Conservation (phyloP, 2,797 vertebrate genomes). For the Oreortyx pictus region DNA sequence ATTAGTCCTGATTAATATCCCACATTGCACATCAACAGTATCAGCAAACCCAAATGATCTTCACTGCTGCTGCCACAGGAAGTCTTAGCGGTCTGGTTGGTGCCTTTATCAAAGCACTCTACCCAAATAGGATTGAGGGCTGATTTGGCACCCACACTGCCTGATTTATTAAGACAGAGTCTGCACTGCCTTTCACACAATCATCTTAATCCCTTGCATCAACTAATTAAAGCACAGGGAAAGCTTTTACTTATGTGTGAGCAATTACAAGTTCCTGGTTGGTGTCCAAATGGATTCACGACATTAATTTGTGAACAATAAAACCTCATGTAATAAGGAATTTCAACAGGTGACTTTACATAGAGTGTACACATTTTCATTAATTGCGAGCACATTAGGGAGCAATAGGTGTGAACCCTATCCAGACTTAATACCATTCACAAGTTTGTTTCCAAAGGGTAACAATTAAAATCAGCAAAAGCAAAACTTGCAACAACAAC, state of each 20-base stretch:
- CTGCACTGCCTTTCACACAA: constrained; percentile 79
- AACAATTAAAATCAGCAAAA: constrained; percentile 2
- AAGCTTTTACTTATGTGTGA: constrained; percentile 79
- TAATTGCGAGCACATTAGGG: not conserved
- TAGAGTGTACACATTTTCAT: constrained; percentile 7
- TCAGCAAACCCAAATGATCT: constrained; percentile 82
- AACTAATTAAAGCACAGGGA: constrained; percentile 83
- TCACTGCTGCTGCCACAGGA: constrained; percentile 72
- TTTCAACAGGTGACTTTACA: constrained; percentile 69
- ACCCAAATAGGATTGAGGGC: constrained; percentile 72
- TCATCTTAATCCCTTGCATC: constrained; percentile 84
- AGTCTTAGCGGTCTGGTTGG: constrained; percentile 64
- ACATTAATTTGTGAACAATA: constrained; percentile 80
- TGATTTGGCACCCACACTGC: constrained; percentile 81
- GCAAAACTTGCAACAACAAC: not conserved
- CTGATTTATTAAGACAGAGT: constrained; percentile 79
- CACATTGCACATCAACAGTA: constrained; percentile 88
- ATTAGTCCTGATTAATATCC: constrained; percentile 95
- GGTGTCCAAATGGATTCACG: constrained; percentile 78
- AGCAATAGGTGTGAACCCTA: not conserved
- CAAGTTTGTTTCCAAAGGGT: constrained; percentile 5
- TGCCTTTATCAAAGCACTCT: constrained; percentile 75
- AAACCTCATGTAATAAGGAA: constrained; percentile 51
- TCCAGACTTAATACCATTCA: not conserved
- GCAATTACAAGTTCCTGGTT: constrained; percentile 80